Conservation (phyloP, 2,797 vertebrate genomes). For the Cyclura pinguis region DNA sequence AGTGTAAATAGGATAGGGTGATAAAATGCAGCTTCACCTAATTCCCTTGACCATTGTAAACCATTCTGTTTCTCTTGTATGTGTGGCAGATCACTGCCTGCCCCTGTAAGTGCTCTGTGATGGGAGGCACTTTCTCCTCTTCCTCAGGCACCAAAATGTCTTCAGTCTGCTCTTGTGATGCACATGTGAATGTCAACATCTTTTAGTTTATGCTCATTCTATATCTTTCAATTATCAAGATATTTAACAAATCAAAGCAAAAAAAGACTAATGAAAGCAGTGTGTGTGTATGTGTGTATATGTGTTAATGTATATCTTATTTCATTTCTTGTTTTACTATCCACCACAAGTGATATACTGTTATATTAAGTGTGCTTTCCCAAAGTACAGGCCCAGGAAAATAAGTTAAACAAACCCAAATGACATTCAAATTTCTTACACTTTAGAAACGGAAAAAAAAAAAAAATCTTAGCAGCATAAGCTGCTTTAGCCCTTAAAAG, state of each 20-base stretch:
- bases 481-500: conserved; percentile 70
- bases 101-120: too few species aligned
- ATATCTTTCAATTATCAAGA: neutral
- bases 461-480: conserved; percentile 62
- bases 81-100: too few species aligned
- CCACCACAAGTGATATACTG: neutral
- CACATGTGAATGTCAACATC: neutral
- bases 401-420: conserved; percentile 9
- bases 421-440: conserved; percentile 56
- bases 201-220: conserved; percentile 13
- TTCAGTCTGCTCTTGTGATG: neutral
- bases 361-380: conserved; percentile 29
- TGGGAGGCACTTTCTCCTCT: neutral
- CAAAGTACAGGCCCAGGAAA: neutral
- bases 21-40: too few species aligned
- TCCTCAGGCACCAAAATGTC: neutral
- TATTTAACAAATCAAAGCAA: neutral
- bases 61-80: too few species aligned
- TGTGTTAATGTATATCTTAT: neutral
- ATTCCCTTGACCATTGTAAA: too few species aligned
- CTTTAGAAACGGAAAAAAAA: conserved; percentile 50
- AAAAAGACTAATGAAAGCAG: neutral
- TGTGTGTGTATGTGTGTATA: neutral
- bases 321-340: conserved; percentile 21
- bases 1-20: too few species aligned